Evolutionary conservation across 2,113 vertebrate genomes (phyloP).

Genomic region (Choloepus hoffmanni): DNA sequence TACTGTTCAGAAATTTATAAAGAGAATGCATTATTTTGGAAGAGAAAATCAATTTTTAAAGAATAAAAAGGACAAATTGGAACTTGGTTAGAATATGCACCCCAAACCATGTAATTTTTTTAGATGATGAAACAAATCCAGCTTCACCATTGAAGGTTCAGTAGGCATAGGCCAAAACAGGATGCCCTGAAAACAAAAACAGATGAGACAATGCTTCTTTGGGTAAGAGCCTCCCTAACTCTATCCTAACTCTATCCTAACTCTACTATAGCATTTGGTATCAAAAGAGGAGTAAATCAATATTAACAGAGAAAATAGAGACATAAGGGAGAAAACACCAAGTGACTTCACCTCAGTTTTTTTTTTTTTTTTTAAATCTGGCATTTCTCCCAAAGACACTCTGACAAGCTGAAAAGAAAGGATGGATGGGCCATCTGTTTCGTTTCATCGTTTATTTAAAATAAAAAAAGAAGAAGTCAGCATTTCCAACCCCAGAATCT

Average conservation of each 20-base stretch:
- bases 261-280: background rate
- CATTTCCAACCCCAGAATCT: constrained; percentile 10
- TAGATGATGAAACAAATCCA: background rate
- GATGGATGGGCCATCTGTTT: constrained; percentile 18
- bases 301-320: constrained; percentile 50
- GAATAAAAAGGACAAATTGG: background rate
- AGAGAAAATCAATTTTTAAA: constrained; percentile 16
- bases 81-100: background rate
- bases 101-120: no score
- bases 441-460: constrained; percentile 41
- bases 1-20: background rate
- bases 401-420: constrained; percentile 51
- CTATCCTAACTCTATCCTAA: background rate
- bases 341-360: background rate
- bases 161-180: rapidly evolving
- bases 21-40: background rate
- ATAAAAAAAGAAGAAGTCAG: background rate
- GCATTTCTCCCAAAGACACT: constrained; percentile 20
- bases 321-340: background rate
- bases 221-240: background rate
- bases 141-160: background rate
- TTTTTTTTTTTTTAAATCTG: background rate
- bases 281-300: background rate
- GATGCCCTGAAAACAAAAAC: no score
- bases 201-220: background rate